Evolutionary conservation across 2,888 invertebrate genomes (phyloP).

Genomic region (Bedellia somnulentella): DNA sequence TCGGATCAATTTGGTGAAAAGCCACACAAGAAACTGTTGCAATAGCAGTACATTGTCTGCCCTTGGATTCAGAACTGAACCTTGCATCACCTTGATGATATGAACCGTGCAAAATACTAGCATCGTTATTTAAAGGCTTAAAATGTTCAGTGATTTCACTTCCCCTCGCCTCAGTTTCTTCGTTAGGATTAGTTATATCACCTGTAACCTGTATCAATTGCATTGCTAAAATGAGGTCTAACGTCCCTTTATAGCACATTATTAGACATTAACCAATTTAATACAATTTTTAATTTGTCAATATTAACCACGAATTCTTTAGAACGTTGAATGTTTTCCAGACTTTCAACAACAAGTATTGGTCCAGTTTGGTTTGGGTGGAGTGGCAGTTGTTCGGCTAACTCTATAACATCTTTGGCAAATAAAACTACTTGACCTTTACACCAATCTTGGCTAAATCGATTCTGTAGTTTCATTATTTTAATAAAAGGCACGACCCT

Average conservation of each 20-base stretch:
- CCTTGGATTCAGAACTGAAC: conserved; percentile 1
- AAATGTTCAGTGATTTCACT: conserved; percentile 1
- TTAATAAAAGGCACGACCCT: too few species aligned
- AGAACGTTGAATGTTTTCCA: conserved; percentile 5
- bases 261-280: conserved; percentile 4
- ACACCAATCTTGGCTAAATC: conserved; percentile 8
- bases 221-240: conserved; percentile 4
- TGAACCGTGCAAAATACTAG: conserved; percentile 3
- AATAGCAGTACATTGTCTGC: conserved; percentile 3
- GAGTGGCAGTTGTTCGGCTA: conserved; percentile 11
- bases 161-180: conserved; percentile 2
- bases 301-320: conserved; percentile 4
- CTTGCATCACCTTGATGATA: conserved; percentile 3
- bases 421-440: conserved; percentile 13
- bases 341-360: conserved; percentile 5
- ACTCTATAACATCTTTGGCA: conserved; percentile 12
- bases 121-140: conserved; percentile 1
- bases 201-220: conserved; percentile 1
- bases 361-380: conserved; percentile 6
- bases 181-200: conserved; percentile 1
- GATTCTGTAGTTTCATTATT: too few species aligned
- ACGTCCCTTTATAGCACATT: conserved; percentile 4
- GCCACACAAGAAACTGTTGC: too few species aligned
- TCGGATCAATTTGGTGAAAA: too few species aligned
- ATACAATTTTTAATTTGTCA: conserved; percentile 3